Conservation (phyloP, 2,888 invertebrate genomes). For the Harpalus rufipes region DNA sequence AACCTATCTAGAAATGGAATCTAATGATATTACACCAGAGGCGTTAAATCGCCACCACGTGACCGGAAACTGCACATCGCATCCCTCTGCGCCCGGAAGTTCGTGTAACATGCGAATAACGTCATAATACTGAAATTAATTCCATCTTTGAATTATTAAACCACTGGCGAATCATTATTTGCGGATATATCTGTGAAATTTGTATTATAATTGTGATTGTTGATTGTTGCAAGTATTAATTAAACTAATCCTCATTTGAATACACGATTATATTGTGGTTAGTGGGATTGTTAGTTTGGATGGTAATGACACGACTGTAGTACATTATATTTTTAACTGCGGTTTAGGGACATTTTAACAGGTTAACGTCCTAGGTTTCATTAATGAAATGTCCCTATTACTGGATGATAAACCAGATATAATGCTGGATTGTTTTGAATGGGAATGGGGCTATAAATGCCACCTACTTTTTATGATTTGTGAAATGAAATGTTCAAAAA, state of each 20-base stretch:
- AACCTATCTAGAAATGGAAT: background rate
- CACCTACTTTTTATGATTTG: too few species aligned
- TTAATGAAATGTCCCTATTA: background rate
- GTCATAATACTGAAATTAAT: constrained; percentile 28
- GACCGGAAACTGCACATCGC: constrained; percentile 20
- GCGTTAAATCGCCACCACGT: background rate
- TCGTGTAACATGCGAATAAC: constrained; percentile 29
- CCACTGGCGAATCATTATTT: background rate
- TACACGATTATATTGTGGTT: constrained; percentile 18
- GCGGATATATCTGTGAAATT: constrained; percentile 31
- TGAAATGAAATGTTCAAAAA: too few species aligned
- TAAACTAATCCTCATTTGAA: constrained; percentile 18
- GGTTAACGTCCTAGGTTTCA: background rate
- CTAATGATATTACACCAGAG: background rate
- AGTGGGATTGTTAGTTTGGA: background rate
- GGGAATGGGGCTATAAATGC: too few species aligned
- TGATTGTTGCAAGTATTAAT: constrained; percentile 12
- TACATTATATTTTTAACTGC: constrained; percentile 3
- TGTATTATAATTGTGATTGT: constrained; percentile 28
- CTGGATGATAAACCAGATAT: background rate
- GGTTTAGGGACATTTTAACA: background rate
- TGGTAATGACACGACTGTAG: background rate
- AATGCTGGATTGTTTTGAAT: too few species aligned
- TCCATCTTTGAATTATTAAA: constrained; percentile 32
- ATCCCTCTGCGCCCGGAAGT: constrained; percentile 31